phyloP scores from a whole-genome alignment of 2,113 vertebrate genomes.

The Dolichotis patagonum region DNA sequence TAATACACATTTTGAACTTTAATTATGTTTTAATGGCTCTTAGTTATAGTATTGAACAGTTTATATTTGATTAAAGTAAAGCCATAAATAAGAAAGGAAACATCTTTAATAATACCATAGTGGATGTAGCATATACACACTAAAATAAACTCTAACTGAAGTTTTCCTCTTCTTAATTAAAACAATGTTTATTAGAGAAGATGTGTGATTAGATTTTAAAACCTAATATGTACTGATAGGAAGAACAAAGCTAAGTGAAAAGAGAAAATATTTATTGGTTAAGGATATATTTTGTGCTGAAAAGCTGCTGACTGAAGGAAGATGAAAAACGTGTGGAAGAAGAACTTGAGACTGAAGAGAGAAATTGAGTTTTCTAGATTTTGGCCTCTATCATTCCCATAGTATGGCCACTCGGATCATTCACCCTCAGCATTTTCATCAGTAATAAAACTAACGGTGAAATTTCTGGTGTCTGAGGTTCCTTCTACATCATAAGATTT shows the following conservation, averaged over 20 bases:
- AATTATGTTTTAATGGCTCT: neutral
- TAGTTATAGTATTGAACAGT: neutral
- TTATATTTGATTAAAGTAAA: constrained; percentile 6
- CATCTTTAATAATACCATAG: constrained; percentile 5
- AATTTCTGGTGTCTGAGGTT: neutral
- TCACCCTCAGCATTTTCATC: no score
- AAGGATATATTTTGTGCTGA: neutral
- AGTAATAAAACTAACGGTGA: neutral
- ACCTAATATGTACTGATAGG: neutral
- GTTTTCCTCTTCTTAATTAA: constrained; percentile 29
- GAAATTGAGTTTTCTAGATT: neutral
- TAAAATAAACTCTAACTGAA: constrained; percentile 6
- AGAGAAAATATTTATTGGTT: neutral
- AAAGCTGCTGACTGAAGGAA: neutral
- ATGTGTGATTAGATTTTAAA: neutral
- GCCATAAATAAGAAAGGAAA: neutral
- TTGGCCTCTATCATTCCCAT: neutral
- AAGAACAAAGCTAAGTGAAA: neutral
- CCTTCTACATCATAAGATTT: neutral
- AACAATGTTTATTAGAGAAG: neutral
- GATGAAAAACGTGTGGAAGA: neutral
- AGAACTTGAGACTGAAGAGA: neutral
- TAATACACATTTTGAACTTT: neutral
- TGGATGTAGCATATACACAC: neutral
- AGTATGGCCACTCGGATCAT: neutral